A percentile compares a stretch with the other conserved stretches of the same genome.
Conservation (phyloP, 2,888 invertebrate genomes). For the Nymphalis urticae region DNA sequence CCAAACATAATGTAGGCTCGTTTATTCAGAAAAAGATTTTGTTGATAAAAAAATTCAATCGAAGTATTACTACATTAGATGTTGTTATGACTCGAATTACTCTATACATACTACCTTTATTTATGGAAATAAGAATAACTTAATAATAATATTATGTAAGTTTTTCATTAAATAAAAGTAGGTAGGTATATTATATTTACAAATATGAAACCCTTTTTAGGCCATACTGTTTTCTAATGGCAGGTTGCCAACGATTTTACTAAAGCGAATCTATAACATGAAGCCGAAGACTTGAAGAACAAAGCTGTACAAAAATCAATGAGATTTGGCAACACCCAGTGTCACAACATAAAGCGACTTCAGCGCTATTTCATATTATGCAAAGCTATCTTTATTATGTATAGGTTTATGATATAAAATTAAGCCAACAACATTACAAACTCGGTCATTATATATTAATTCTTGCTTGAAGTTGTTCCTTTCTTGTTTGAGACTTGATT, state of each 20-base stretch:
- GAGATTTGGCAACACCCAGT: conserved; percentile 63
- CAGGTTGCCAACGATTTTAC: conserved; percentile 32
- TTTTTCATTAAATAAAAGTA: neutral
- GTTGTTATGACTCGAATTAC: too few species aligned
- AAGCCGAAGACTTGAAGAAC: conserved; percentile 59
- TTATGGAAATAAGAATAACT: too few species aligned
- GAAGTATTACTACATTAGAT: too few species aligned
- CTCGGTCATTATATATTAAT: too few species aligned
- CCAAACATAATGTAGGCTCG: neutral
- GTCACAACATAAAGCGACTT: conserved; percentile 46
- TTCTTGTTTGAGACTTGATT: too few species aligned
- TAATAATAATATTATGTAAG: too few species aligned
- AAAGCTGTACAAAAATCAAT: conserved; percentile 66
- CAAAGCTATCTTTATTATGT: neutral
- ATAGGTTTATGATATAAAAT: neutral
- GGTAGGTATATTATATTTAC: neutral
- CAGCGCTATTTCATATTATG: conserved; percentile 40
- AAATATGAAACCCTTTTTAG: neutral
- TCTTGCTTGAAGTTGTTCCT: too few species aligned
- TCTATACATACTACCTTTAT: too few species aligned
- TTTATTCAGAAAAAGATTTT: too few species aligned
- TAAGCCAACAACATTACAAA: neutral
- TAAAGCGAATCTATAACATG: conserved; percentile 40
- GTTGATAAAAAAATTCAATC: too few species aligned
- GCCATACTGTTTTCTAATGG: conserved; percentile 21